These are phyloP conservation scores for Papilio polytes DNA, from an alignment of 1,140 invertebrate genomes.

Conservation along the genomic window DNA sequence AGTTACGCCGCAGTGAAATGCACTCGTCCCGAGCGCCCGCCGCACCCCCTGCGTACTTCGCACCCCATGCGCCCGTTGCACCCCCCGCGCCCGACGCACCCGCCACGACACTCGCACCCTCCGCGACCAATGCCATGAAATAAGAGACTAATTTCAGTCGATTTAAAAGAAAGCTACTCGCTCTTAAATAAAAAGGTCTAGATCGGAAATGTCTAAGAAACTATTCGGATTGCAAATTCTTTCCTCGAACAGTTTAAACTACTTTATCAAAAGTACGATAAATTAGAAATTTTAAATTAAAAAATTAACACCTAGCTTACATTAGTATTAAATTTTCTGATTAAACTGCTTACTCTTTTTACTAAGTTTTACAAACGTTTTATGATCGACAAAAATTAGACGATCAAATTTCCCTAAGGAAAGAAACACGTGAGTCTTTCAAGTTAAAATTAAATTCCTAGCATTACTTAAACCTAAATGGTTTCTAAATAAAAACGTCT, in stretches of 20 bases:
- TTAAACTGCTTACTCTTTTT: too few relatives aligned
- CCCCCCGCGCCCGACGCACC: too few relatives aligned
- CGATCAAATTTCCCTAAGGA: neutral
- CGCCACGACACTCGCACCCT: neutral
- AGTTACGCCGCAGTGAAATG: slow-evolving; percentile 26
- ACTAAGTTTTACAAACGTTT: too few relatives aligned
- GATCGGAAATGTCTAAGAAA: slow-evolving; percentile 9
- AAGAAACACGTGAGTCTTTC: neutral
- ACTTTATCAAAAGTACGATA: neutral
- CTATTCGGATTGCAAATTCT: neutral
- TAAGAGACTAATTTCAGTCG: slow-evolving; percentile 32
- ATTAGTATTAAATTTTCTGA: neutral
- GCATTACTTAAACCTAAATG: slow-evolving; percentile 7
- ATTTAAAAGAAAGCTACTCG: slow-evolving; percentile 12
- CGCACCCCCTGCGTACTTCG: too few relatives aligned
- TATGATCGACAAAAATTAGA: neutral
- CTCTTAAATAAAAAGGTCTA: neutral
- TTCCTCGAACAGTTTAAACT: neutral
- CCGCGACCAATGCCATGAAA: slow-evolving; percentile 11
- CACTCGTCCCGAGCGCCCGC: neutral
- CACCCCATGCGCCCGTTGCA: too few relatives aligned
- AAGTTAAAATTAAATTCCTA: neutral
- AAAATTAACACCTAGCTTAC: neutral
- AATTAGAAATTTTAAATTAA: neutral
- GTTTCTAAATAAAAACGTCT: slow-evolving; percentile 4